Evolutionary conservation across 2,888 invertebrate genomes (phyloP).

Genomic region (Mesorhabditis sp.): DNA sequence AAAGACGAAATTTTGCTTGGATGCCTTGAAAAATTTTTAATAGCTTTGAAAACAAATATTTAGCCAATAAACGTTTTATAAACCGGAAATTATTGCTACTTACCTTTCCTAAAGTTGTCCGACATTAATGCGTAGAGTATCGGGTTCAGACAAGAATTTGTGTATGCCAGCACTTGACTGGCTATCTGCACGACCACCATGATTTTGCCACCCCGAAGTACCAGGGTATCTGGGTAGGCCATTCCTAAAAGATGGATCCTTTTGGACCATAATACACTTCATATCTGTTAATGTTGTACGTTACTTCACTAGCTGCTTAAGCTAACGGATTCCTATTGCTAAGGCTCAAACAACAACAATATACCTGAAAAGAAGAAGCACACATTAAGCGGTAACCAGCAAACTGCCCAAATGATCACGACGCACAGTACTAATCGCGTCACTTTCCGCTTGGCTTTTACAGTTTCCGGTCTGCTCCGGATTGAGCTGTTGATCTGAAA

Average conservation of each 20-base stretch:
- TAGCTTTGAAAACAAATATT: neutral
- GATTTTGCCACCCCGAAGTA: conserved; percentile 46
- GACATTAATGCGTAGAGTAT: conserved; percentile 89
- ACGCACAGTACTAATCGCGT: conserved; percentile 78
- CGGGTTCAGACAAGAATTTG: conserved; percentile 90
- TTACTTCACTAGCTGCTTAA: too few relatives aligned
- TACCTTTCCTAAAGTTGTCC: conserved; percentile 84
- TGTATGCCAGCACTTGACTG: conserved; percentile 70
- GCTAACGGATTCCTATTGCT: too few relatives aligned
- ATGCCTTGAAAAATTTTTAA: too few relatives aligned
- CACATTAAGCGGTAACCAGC: conserved; percentile 90
- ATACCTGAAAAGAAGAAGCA: conserved; percentile 59
- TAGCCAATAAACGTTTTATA: conserved; percentile 7
- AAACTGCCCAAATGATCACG: conserved; percentile 79
- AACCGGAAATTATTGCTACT: neutral
- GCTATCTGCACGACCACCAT: conserved; percentile 52
- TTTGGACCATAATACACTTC: too few relatives aligned
- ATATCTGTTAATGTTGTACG: too few relatives aligned
- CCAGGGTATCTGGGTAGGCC: conserved; percentile 51
- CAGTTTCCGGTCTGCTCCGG: conserved; percentile 45
- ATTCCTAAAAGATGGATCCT: conserved; percentile 31
- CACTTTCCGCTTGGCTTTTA: conserved; percentile 47
- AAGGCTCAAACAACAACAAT: too few relatives aligned
- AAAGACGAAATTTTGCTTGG: too few relatives aligned
- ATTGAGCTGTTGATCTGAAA: conserved; percentile 30